These are phyloP conservation scores for Capreolus pygargus DNA, from an alignment of 2,113 vertebrate genomes.

Conservation along the genomic window DNA sequence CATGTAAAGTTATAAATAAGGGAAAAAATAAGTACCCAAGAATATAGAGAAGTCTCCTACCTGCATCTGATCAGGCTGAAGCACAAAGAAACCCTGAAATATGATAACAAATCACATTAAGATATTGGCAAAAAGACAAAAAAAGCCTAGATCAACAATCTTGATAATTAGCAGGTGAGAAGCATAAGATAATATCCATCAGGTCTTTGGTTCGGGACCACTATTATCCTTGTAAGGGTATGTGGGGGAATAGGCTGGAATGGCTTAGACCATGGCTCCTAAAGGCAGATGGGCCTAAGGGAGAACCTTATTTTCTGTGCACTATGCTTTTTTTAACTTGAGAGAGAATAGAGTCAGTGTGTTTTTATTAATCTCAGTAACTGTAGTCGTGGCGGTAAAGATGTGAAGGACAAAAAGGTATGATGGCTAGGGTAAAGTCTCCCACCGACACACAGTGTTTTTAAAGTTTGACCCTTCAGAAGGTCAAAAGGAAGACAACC, in stretches of 20 bases:
- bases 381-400: background rate
- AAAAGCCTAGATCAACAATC: background rate
- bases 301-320: background rate
- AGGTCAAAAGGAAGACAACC: background rate
- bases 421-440: background rate
- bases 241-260: background rate
- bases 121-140: background rate
- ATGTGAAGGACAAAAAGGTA: background rate
- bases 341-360: background rate
- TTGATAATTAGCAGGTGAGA: constrained; percentile 18
- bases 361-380: constrained; percentile 21
- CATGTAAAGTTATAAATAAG: background rate
- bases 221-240: background rate
- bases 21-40: background rate
- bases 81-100: constrained; percentile 87
- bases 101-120: constrained; percentile 47
- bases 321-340: background rate
- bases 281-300: background rate
- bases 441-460: background rate
- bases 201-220: background rate
- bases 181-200: background rate
- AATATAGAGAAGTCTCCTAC: constrained; percentile 74
- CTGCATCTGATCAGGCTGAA: constrained; percentile 98
- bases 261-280: background rate
- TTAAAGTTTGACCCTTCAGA: background rate